phyloP scores from a whole-genome alignment of 30 jellyfish, hydroid and myxozoan species.

The Aurelia sp. region DNA sequence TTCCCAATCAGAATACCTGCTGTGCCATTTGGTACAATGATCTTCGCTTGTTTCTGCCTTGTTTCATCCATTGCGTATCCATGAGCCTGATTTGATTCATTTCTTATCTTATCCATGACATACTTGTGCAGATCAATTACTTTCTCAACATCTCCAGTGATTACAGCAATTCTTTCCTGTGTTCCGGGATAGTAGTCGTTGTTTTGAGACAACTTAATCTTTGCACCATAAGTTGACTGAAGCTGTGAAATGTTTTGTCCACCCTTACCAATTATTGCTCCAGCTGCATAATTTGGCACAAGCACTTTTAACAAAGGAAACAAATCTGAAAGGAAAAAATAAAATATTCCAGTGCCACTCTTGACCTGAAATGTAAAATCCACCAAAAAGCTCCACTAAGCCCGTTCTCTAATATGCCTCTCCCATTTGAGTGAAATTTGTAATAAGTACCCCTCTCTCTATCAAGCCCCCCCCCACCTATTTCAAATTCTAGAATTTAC shows the following conservation, averaged over 20 bases:
- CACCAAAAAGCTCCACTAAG: too few species aligned
- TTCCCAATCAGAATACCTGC: conserved; percentile 98
- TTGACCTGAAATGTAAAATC: too few species aligned
- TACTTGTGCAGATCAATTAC: conserved; percentile 89
- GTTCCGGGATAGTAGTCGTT: conserved; percentile 96
- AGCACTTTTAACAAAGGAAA: conserved; percentile 87
- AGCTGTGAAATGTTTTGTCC: conserved; percentile 91
- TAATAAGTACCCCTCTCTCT: too few species aligned
- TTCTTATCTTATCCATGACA: conserved; percentile 91
- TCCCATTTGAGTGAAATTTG: too few species aligned
- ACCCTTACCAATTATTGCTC: conserved; percentile 97
- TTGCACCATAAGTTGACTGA: conserved; percentile 94
- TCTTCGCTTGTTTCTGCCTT: conserved; percentile 73
- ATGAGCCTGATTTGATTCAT: conserved; percentile 78
- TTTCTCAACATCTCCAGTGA: conserved; percentile 95
- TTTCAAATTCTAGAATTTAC: too few species aligned
- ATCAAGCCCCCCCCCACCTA: too few species aligned
- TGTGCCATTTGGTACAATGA: conserved; percentile 96
- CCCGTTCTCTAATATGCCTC: too few species aligned
- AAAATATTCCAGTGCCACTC: too few species aligned
- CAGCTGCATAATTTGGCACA: conserved; percentile 99
- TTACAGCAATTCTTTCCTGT: conserved; percentile 90
- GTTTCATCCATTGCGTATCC: conserved; percentile 50
- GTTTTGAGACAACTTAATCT: conserved; percentile 90
- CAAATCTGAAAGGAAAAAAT: conserved; percentile 40